phyloP scores from a whole-genome alignment of 2,888 invertebrate species.

The Netelia inedita region DNA sequence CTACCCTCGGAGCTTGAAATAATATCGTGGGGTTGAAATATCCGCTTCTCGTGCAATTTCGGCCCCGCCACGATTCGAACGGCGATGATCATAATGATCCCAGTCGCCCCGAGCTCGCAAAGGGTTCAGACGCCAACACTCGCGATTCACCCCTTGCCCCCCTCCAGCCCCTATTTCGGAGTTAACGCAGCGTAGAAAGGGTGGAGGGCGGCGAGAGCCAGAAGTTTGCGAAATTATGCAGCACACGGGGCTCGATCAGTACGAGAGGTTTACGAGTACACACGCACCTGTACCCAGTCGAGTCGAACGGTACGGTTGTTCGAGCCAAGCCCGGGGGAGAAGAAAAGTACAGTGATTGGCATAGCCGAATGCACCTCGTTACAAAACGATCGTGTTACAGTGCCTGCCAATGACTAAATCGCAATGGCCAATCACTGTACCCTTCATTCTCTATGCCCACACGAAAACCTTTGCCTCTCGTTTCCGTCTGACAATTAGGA shows the following conservation, averaged over 20 bases:
- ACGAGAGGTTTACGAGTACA: neutral
- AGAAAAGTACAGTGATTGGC: conserved; percentile 16
- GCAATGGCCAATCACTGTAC: conserved; percentile 4
- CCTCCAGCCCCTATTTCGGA: neutral
- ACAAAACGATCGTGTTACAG: neutral
- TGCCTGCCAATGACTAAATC: neutral
- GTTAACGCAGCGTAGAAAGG: conserved; percentile 34
- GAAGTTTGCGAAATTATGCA: conserved; percentile 58
- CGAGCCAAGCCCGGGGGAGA: too few species aligned
- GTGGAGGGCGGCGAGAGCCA: conserved; percentile 42
- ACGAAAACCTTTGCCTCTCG: conserved; percentile 11
- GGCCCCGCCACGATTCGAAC: conserved; percentile 11
- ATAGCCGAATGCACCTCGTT: neutral
- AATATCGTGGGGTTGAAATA: conserved; percentile 9
- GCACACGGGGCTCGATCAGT: conserved; percentile 27
- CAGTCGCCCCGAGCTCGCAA: conserved; percentile 3
- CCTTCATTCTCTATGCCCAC: neutral
- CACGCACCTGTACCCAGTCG: conserved; percentile 30
- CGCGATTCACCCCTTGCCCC: neutral
- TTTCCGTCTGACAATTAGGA: conserved; percentile 51
- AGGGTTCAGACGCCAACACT: conserved; percentile 54
- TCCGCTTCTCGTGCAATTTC: neutral
- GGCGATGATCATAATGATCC: conserved; percentile 58
- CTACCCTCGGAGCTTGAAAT: neutral
- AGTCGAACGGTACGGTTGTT: neutral